A percentile compares a stretch with the other conserved stretches of the same genome.
phyloP scores from a whole-genome alignment of 37 sponge, comb jelly and placozoan species.

The Diacarnus erythraeanus region DNA sequence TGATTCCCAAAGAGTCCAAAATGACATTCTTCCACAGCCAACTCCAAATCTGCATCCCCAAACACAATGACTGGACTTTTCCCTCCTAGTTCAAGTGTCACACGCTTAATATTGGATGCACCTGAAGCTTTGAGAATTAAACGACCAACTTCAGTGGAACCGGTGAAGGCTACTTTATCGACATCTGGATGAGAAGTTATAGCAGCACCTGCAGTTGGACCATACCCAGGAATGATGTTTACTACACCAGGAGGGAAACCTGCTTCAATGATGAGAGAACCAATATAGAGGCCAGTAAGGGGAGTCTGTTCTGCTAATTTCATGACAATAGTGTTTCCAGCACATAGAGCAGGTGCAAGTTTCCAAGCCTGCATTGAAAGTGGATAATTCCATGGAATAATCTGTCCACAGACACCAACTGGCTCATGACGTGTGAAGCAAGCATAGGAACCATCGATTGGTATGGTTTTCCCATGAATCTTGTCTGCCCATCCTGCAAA shows the following conservation, averaged over 20 bases:
- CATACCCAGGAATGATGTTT: slow-evolving; percentile 92
- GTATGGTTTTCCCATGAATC: slow-evolving; percentile 98
- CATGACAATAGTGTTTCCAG: slow-evolving; percentile 87
- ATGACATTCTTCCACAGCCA: slow-evolving; percentile 88
- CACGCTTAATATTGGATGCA: slow-evolving; percentile 86
- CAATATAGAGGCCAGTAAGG: slow-evolving; percentile 92
- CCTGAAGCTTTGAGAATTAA: slow-evolving; percentile 90
- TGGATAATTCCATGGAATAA: slow-evolving; percentile 99
- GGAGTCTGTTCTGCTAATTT: slow-evolving; percentile 97
- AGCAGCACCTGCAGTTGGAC: slow-evolving; percentile 97
- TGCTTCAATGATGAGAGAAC: slow-evolving; percentile 82
- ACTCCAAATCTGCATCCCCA: slow-evolving; percentile 91
- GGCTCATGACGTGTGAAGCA: slow-evolving; percentile 97
- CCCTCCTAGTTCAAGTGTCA: slow-evolving; percentile 97
- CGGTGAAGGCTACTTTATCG: slow-evolving; percentile 96
- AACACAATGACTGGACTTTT: slow-evolving; percentile 96
- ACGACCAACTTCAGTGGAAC: slow-evolving; percentile 96
- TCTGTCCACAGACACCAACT: slow-evolving; percentile 93
- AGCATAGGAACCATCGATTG: slow-evolving; percentile 77
- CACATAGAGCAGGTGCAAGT: slow-evolving; percentile 90
- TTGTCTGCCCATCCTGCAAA: slow-evolving; percentile 98
- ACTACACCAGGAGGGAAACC: slow-evolving; percentile 98
- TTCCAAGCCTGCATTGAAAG: slow-evolving; percentile 98
- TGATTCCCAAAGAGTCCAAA: slow-evolving; percentile 94
- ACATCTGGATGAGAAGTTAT: slow-evolving; percentile 83